Percentiles rank a stretch among this genome's conserved stretches.
These are phyloP conservation scores for Philaenus spumarius DNA, from an alignment of 1,140 invertebrate species.

Conservation along the genomic window DNA sequence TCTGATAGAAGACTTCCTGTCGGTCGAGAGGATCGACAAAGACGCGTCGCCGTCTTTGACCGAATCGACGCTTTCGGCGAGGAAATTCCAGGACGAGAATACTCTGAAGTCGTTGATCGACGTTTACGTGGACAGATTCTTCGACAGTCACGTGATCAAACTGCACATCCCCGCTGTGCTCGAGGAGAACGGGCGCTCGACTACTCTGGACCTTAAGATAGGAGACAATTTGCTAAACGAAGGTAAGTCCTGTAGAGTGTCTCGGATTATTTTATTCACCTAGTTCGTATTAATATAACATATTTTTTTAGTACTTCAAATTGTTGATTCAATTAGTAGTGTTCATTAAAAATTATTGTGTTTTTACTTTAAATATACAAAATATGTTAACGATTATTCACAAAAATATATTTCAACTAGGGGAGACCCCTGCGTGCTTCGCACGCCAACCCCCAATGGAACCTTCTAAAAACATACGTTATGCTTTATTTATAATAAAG, in stretches of 20 bases:
- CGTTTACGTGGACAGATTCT: constrained; percentile 26
- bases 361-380: too few relatives aligned
- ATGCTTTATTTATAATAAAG: too few relatives aligned
- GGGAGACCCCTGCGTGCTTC: too few relatives aligned
- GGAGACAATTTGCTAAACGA: constrained; percentile 20
- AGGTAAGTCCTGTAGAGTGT: constrained; percentile 20
- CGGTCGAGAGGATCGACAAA: constrained; percentile 24
- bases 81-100: constrained; percentile 8
- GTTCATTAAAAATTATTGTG: too few relatives aligned
- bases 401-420: too few relatives aligned
- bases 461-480: too few relatives aligned
- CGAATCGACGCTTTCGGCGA: constrained; percentile 1
- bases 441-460: too few relatives aligned
- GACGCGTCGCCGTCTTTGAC: not conserved
- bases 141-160: constrained; percentile 29
- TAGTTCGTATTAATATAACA: too few relatives aligned
- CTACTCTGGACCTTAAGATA: constrained; percentile 24
- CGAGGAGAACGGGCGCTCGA: not conserved
- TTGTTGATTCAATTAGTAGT: too few relatives aligned
- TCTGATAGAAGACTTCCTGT: constrained; percentile 28
- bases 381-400: too few relatives aligned
- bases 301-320: too few relatives aligned
- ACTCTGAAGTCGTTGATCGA: constrained; percentile 25
- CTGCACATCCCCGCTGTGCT: constrained; percentile 23
- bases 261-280: not conserved